Base-by-base conservation (phyloP, 2,888 invertebrate genomes). In the Allolobophora icterica region DNA sequence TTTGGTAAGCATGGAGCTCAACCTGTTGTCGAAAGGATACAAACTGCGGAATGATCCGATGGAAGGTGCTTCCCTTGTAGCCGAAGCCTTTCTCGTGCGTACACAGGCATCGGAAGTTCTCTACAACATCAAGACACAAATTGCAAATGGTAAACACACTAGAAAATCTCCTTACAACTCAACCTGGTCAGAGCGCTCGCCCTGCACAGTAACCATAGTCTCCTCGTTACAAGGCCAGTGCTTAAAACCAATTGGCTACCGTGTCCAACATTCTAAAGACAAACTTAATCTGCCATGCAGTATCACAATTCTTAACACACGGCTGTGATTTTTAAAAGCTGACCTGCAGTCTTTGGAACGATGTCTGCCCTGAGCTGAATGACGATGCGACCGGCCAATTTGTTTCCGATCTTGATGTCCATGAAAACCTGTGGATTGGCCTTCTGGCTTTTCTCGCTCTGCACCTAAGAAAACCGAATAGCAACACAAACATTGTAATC, bases 11-110 rank as follows among this genome's bases (percentile, higher is more conserved):
- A 15, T 52, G 5, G 15, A 52, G n/a, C 52, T 24, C 19, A 21
- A 1, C 17, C 24, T 24, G 42, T 24, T 45, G n/a, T n/a, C 83
- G 1, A 90, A 90, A 95, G 95, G 95, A 95, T 97, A 99, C 98
- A 96, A 99, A 99, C 94, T 98, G 98, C n/a, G 99, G 98, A 95
- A 99, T 99, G 91, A 99, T 97, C 94, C 99, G 96, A 95, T 98
- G 99, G 94, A 99, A 98, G 84, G 96, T 96, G 94, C 97, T 97
- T 8, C 97, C 98, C 96, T 98, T 98, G 95, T 97, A 99, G 0
- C 99, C 99, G 95, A 97, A 99, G 0, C 99, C 99, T 95, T 98
- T 98, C 95, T 99, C 99, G 95, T 98, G 98, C 0, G 98, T 99
- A 94, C 99, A 99, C 34, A 99, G 96, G 93, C 97, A 97, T 71